phyloP scores from a whole-genome alignment of 2,888 invertebrate genomes.

The Acleris emargana region DNA sequence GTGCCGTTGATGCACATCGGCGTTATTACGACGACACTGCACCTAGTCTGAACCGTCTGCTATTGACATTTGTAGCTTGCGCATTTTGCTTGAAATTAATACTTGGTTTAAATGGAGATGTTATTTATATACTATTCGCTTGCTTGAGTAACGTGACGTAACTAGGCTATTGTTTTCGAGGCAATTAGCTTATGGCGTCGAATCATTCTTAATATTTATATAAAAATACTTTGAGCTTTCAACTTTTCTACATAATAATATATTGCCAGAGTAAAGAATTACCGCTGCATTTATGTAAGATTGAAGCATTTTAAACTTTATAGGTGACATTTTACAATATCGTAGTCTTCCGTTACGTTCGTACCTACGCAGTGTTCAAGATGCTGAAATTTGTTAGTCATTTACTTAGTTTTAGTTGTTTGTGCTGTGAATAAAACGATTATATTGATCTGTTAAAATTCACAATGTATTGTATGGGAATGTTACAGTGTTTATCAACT shows the following conservation, averaged over 20 bases:
- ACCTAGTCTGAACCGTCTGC: too few species aligned
- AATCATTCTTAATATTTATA: background rate
- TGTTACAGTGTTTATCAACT: slow-evolving; percentile 20
- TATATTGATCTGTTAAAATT: slow-evolving; percentile 23
- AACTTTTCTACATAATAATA: slow-evolving; percentile 2
- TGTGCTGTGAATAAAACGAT: slow-evolving; percentile 21
- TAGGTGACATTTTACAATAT: slow-evolving; percentile 6
- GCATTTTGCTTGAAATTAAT: too few species aligned
- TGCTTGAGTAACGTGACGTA: slow-evolving; percentile 9
- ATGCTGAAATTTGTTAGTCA: slow-evolving; percentile 10
- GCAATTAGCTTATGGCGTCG: background rate
- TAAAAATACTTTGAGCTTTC: background rate
- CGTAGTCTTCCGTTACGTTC: slow-evolving; percentile 18
- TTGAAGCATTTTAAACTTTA: slow-evolving; percentile 6
- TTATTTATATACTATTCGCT: slow-evolving; percentile 4
- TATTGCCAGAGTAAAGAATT: background rate
- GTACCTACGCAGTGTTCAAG: background rate
- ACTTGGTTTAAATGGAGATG: background rate
- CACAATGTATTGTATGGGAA: slow-evolving; percentile 20
- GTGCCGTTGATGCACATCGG: too few species aligned
- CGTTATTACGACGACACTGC: too few species aligned
- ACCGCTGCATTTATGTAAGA: slow-evolving; percentile 23
- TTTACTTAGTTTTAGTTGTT: slow-evolving; percentile 1
- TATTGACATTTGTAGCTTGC: too few species aligned
- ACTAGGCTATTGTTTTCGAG: background rate